Percentiles rank a stretch among this genome's conserved stretches.
Conservation (phyloP, 1,140 invertebrate species). For the Onthophagus taurus region DNA sequence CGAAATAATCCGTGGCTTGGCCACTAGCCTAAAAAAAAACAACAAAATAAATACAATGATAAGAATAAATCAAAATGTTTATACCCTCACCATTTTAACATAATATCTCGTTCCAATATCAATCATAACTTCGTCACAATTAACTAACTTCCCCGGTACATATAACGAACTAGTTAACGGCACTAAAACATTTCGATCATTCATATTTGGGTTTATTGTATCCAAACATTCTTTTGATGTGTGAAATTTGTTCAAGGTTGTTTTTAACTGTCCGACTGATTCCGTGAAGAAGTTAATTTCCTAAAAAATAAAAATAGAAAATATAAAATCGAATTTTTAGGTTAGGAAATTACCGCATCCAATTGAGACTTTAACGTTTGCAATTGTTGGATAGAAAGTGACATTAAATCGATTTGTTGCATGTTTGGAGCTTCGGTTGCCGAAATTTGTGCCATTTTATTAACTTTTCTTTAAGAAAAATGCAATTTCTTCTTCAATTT, state of each 20-base stretch:
- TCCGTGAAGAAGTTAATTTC: constrained; percentile 81
- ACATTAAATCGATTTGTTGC: constrained; percentile 66
- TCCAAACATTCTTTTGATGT: constrained; percentile 79
- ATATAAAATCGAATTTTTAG: constrained; percentile 15
- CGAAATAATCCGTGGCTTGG: constrained; percentile 84
- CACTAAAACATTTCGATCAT: constrained; percentile 78
- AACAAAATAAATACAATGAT: constrained; percentile 11
- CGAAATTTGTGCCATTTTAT: constrained; percentile 49
- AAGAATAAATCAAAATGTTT: not conserved
- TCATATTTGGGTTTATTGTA: constrained; percentile 60
- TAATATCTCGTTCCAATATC: constrained; percentile 95
- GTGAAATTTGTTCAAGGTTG: constrained; percentile 81
- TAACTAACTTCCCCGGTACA: constrained; percentile 75
- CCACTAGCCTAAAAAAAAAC: constrained; percentile 53
- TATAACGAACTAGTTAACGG: constrained; percentile 93
- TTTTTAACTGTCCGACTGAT: constrained; percentile 78
- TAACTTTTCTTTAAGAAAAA: not conserved
- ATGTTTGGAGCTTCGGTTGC: constrained; percentile 48
- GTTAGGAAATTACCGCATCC: constrained; percentile 56
- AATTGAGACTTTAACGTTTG: constrained; percentile 75
- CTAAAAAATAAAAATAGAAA: constrained; percentile 40
- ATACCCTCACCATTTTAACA: constrained; percentile 64
- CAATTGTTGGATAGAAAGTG: constrained; percentile 69
- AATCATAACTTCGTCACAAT: constrained; percentile 76
- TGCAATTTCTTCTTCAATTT: too few relatives aligned